Conservation (phyloP, 1,140 invertebrate genomes). For the Palaemon carinicauda region DNA sequence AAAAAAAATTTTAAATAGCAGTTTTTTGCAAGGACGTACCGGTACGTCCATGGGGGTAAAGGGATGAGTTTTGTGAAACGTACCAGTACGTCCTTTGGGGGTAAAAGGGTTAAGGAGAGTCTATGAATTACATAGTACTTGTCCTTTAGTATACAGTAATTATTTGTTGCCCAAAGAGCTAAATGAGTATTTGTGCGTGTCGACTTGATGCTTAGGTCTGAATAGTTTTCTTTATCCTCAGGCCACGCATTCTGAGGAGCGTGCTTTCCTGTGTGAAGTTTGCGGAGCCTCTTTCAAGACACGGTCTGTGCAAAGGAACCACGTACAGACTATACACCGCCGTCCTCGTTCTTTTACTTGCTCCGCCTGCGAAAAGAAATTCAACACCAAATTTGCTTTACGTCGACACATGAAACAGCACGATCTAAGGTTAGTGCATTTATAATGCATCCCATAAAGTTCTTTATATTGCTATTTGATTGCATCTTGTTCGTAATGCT, state of each 20-base stretch:
- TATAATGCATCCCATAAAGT: background rate
- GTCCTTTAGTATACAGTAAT: no score
- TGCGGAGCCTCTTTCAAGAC: slow-evolving; percentile 68
- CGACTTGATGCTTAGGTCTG: background rate
- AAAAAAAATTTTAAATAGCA: no score
- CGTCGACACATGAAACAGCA: slow-evolving; percentile 65
- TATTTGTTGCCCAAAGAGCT: no score
- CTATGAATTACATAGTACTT: no score
- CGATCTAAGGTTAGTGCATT: slow-evolving; percentile 20
- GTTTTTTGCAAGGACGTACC: no score
- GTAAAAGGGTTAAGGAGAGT: no score
- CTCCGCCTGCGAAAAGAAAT: slow-evolving; percentile 63
- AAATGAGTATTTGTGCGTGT: slow-evolving; percentile 15
- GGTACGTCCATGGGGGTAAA: no score
- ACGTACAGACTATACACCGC: slow-evolving; percentile 65
- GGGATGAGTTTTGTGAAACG: no score
- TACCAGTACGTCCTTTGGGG: no score
- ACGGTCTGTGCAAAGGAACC: slow-evolving; percentile 65
- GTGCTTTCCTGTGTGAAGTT: slow-evolving; percentile 66
- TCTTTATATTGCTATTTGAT: no score
- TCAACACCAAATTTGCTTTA: slow-evolving; percentile 67
- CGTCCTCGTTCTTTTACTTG: slow-evolving; percentile 64
- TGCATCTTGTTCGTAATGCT: no score
- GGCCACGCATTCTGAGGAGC: slow-evolving; percentile 65
- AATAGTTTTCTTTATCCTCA: slow-evolving; percentile 60